phyloP scores from a whole-genome alignment of 2,888 invertebrate genomes.

The Melipona beecheii region DNA sequence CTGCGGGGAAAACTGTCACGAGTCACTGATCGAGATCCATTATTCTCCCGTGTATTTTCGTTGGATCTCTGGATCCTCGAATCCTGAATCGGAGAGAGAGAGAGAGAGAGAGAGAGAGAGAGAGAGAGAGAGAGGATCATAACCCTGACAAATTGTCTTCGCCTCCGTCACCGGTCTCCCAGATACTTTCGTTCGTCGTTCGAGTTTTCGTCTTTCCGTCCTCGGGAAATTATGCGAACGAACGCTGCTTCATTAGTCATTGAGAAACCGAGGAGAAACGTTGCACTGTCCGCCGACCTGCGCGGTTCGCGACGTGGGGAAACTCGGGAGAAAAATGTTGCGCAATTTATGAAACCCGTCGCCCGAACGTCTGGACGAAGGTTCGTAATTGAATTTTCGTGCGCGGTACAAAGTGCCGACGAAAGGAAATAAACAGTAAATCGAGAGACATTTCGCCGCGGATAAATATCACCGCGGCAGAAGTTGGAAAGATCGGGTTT shows the following conservation, averaged over 20 bases:
- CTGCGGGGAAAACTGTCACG: constrained; percentile 67
- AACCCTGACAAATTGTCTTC: constrained; percentile 74
- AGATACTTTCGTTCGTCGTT: constrained; percentile 39
- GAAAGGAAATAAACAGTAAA: not conserved
- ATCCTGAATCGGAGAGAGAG: constrained; percentile 44
- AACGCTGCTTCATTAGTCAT: constrained; percentile 64
- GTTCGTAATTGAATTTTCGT: too few species aligned
- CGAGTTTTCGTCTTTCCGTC: constrained; percentile 57
- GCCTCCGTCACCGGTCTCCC: constrained; percentile 67
- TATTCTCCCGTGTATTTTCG: constrained; percentile 73
- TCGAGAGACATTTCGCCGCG: not conserved
- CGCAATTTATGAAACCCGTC: not conserved
- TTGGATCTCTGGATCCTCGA: constrained; percentile 59
- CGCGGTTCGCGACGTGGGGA: not conserved
- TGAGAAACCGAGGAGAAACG: constrained; percentile 27
- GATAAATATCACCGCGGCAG: not conserved
- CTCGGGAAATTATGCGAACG: constrained; percentile 18
- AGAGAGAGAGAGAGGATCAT: not conserved
- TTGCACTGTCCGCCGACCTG: constrained; percentile 16
- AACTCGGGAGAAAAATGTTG: not conserved
- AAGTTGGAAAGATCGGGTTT: not conserved
- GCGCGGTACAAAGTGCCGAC: not conserved
- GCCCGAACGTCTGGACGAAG: too few species aligned
- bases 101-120: not conserved
- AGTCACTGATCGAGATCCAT: constrained; percentile 73